Evolutionary conservation across 2,797 vertebrate genomes (phyloP).

Genomic region (Chrosomus eos): DNA sequence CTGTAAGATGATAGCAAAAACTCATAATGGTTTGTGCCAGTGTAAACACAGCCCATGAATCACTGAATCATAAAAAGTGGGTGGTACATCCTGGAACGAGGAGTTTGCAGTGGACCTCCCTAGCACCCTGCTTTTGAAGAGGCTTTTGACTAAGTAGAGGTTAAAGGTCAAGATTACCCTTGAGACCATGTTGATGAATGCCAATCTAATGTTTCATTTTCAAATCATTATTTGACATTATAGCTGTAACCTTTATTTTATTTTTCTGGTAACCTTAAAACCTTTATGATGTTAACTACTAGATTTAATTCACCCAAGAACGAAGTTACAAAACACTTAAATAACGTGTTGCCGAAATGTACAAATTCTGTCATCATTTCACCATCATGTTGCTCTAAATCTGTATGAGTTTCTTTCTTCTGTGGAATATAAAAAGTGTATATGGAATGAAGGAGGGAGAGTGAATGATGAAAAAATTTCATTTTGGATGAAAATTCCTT

Average conservation of each 20-base stretch:
- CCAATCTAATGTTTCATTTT: background rate
- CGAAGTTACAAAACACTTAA: background rate
- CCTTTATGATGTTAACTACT: background rate
- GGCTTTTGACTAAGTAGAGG: background rate
- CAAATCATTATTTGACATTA: background rate
- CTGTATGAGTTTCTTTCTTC: background rate
- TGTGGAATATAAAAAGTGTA: background rate
- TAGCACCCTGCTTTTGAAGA: background rate
- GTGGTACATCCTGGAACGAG: background rate
- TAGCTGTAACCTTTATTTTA: background rate
- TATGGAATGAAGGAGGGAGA: background rate
- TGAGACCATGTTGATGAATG: background rate
- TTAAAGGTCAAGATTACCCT: conserved; percentile 7
- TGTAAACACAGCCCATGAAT: background rate
- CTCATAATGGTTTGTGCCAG: background rate
- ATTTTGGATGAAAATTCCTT: background rate
- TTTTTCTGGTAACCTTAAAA: background rate
- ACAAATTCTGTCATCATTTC: background rate
- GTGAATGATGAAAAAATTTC: background rate
- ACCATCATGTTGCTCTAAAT: background rate
- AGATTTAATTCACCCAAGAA: background rate
- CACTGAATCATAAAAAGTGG: background rate
- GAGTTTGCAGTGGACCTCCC: background rate
- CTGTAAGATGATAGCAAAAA: background rate
- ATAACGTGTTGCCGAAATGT: background rate